These are phyloP conservation scores for Pelodytes ibericus DNA, from an alignment of 2,797 vertebrate genomes.

Conservation along the genomic window DNA sequence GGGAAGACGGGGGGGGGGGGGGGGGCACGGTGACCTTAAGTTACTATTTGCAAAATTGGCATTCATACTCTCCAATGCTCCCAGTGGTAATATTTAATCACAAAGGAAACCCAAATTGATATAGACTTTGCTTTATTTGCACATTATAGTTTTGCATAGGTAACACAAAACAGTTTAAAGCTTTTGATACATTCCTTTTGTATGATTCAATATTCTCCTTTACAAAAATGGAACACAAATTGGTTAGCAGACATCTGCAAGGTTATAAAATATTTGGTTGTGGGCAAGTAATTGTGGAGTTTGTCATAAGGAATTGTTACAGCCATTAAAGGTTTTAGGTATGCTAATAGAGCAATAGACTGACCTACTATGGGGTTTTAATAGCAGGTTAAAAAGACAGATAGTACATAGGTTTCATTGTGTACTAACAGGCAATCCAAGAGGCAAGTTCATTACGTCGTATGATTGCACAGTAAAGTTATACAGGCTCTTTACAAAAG, in stretches of 20 bases:
- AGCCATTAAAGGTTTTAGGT: slow-evolving; percentile 7
- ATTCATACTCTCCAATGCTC: no score
- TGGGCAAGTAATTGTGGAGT: slow-evolving; percentile 7
- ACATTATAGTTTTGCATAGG: slow-evolving; percentile 41
- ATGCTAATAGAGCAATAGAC: slow-evolving; percentile 33
- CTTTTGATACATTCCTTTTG: slow-evolving; percentile 31
- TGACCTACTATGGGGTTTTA: slow-evolving; percentile 35
- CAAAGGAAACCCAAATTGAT: not conserved
- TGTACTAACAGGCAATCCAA: not conserved
- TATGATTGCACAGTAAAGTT: slow-evolving; percentile 11
- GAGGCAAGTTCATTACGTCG: slow-evolving; percentile 5
- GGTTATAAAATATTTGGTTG: slow-evolving; percentile 15
- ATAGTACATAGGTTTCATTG: slow-evolving; percentile 2
- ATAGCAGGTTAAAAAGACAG: slow-evolving; percentile 11
- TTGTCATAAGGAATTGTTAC: slow-evolving; percentile 31
- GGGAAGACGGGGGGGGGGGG: no score
- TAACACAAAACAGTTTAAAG: slow-evolving; percentile 42
- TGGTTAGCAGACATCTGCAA: slow-evolving; percentile 23
- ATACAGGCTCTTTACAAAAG: slow-evolving; percentile 33
- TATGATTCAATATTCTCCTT: slow-evolving; percentile 33
- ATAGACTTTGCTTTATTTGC: slow-evolving; percentile 46
- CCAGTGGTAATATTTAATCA: no score
- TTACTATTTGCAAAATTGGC: no score
- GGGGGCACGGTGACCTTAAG: no score
- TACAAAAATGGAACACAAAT: slow-evolving; percentile 31